A percentile compares a stretch with the other conserved stretches of the same genome.
These are phyloP conservation scores for Tenodera sinensis DNA, from an alignment of 2,888 invertebrate genomes.

Conservation along the genomic window DNA sequence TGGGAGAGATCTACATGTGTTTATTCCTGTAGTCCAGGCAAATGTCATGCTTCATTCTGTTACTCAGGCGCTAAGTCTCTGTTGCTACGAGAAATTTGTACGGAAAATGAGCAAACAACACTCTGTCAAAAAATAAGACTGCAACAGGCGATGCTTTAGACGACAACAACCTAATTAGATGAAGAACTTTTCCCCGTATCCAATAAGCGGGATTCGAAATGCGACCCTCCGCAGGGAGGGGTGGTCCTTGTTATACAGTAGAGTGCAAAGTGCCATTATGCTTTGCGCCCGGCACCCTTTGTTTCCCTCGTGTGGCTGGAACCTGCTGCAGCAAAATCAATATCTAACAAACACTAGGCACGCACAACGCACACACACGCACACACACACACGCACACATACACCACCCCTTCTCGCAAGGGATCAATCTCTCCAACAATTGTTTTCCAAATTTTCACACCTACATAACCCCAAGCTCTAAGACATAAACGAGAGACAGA, in stretches of 20 bases:
- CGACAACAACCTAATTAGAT: background rate
- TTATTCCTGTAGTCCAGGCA: too few species aligned
- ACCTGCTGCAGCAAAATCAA: background rate
- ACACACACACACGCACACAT: background rate
- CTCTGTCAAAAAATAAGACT: background rate
- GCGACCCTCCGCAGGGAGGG: background rate
- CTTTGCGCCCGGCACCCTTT: background rate
- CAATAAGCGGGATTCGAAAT: background rate
- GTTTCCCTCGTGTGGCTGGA: background rate
- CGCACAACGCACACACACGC: background rate
- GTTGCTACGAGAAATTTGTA: too few species aligned
- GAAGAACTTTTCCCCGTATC: background rate
- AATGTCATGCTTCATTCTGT: too few species aligned
- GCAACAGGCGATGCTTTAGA: background rate
- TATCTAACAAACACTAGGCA: background rate
- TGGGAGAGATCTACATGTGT: too few species aligned
- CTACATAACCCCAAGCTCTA: background rate
- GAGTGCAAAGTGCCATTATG: slow-evolving; percentile 9
- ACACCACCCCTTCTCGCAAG: background rate
- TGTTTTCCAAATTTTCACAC: background rate
- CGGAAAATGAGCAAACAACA: background rate
- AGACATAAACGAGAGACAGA: background rate
- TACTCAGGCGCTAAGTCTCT: too few species aligned
- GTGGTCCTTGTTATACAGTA: background rate
- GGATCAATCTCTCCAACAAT: background rate